Conservation (phyloP, 1,140 invertebrate genomes). For the Teleopsis dalmanni region DNA sequence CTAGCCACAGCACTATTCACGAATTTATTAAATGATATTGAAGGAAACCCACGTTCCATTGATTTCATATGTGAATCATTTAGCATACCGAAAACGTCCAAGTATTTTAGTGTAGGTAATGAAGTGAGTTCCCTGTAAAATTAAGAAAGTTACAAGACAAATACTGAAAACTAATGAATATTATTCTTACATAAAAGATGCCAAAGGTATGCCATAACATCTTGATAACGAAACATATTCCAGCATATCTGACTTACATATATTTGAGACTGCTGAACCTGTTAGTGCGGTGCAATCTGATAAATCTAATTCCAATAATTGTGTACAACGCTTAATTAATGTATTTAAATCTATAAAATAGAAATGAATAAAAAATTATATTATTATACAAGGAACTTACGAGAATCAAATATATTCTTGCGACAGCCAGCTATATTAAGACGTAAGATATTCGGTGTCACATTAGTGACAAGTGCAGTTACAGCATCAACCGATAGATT, state of each 20-base stretch:
- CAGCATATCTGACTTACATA: constrained; percentile 42
- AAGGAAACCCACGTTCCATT: constrained; percentile 46
- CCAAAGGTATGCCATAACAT: constrained; percentile 64
- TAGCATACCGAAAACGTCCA: constrained; percentile 72
- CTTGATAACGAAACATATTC: constrained; percentile 70
- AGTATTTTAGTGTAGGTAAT: constrained; percentile 54
- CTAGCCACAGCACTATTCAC: constrained; percentile 68
- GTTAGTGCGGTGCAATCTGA: constrained; percentile 75
- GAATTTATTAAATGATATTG: constrained; percentile 50
- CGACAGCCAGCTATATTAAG: constrained; percentile 76
- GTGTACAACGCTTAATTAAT: constrained; percentile 58
- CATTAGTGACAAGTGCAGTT: constrained; percentile 52
- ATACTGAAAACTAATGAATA: not conserved
- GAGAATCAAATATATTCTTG: constrained; percentile 63
- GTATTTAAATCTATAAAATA: constrained; percentile 44
- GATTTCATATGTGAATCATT: constrained; percentile 51
- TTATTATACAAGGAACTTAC: constrained; percentile 31
- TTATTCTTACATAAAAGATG: constrained; percentile 4
- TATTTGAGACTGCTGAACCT: constrained; percentile 49
- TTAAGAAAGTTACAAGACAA: not conserved
- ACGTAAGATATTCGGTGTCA: constrained; percentile 58
- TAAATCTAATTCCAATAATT: constrained; percentile 74
- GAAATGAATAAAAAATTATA: not conserved
- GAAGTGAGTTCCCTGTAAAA: constrained; percentile 48
- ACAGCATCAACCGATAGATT: constrained; percentile 55